These are phyloP conservation scores for Brachypteracias leptosomus DNA, from an alignment of 2,113 vertebrate species.

Conservation along the genomic window DNA sequence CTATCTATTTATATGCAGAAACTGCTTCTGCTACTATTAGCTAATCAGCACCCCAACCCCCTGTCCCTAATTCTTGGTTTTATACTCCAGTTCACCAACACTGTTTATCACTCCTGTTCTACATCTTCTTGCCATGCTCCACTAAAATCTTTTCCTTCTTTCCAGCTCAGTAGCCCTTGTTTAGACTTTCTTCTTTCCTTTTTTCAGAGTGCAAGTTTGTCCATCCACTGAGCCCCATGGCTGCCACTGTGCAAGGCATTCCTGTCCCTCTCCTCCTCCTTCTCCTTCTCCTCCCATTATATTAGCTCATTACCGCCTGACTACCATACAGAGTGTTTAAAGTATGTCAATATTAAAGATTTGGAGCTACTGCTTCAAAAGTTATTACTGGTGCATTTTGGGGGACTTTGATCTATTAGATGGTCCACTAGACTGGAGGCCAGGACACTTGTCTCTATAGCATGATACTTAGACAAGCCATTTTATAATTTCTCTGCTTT, in stretches of 20 bases:
- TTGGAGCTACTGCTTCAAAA: neutral
- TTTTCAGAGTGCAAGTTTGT: neutral
- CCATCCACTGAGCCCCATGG: neutral
- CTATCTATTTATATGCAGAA: neutral
- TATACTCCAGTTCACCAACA: neutral
- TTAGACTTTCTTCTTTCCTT: neutral
- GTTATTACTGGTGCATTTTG: neutral
- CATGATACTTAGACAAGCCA: neutral
- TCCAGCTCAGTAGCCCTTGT: neutral
- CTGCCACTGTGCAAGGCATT: neutral
- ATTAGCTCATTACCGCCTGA: neutral
- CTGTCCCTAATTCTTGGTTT: neutral
- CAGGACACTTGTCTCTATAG: neutral
- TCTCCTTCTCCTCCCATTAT: fast-evolving
- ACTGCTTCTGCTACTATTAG: neutral
- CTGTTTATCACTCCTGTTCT: neutral
- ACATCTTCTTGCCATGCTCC: neutral
- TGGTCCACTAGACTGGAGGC: neutral
- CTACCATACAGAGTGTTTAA: neutral
- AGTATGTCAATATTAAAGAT: neutral
- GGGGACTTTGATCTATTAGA: neutral
- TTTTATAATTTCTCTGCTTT: neutral
- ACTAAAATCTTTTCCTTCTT: neutral
- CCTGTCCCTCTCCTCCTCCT: no score
- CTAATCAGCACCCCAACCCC: neutral